These are phyloP conservation scores for Cylindroiulus punctatus DNA, from an alignment of 2,888 invertebrate genomes.

Conservation along the genomic window DNA sequence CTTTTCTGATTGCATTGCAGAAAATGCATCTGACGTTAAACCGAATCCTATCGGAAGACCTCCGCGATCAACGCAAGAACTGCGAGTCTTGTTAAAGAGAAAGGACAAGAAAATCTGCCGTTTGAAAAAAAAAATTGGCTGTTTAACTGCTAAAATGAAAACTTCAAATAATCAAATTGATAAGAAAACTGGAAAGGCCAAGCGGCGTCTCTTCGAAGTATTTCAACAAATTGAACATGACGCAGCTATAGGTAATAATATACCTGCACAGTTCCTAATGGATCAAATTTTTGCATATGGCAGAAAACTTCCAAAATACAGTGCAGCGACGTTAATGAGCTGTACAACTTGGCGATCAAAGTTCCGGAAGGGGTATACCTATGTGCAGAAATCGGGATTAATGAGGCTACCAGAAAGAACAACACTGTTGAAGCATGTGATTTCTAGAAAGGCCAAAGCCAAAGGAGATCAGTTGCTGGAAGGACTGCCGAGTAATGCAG, in stretches of 20 bases:
- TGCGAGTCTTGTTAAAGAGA: background rate
- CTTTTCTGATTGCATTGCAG: background rate
- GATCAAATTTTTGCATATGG: slow-evolving; percentile 10
- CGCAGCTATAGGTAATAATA: background rate
- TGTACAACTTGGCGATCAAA: background rate
- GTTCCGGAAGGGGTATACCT: slow-evolving; percentile 8
- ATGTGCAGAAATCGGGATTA: background rate
- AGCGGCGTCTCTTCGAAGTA: background rate
- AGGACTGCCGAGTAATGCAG: background rate
- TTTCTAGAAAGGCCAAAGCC: background rate
- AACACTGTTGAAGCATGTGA: slow-evolving; percentile 3
- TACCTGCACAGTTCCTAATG: background rate
- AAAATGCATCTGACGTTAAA: background rate
- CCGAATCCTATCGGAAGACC: background rate
- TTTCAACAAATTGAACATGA: slow-evolving; percentile 9
- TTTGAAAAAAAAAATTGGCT: background rate
- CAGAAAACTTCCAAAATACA: slow-evolving; percentile 1
- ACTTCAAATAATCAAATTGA: slow-evolving; percentile 8
- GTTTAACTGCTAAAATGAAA: background rate
- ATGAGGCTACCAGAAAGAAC: background rate
- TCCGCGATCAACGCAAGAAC: background rate
- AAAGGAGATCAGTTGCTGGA: background rate
- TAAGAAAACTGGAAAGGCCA: background rate
- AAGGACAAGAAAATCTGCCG: background rate
- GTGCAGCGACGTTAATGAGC: background rate